Conservation (phyloP, 30 jellyfish, hydroid and myxozoan species). For the Phacellophora camtschatica region DNA sequence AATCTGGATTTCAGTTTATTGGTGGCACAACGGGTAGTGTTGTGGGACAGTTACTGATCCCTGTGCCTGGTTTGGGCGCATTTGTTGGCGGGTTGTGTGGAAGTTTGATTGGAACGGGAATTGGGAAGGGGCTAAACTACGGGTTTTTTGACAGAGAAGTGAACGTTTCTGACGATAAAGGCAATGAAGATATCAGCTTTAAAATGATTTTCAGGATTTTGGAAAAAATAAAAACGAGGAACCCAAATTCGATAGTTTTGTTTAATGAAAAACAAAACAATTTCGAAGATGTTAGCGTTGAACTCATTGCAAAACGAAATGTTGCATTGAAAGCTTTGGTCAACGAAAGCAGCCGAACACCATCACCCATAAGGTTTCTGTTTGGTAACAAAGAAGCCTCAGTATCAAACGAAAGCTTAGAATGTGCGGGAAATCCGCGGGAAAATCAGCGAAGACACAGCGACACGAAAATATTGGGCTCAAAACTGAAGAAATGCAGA, state of each 20-base stretch:
- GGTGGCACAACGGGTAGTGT: slow-evolving; percentile 99
- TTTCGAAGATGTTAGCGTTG: slow-evolving; percentile 45
- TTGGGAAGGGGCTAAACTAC: slow-evolving; percentile 94
- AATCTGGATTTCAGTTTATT: slow-evolving; percentile 94
- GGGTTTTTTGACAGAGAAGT: slow-evolving; percentile 67
- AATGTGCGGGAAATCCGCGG: neutral
- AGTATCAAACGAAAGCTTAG: neutral
- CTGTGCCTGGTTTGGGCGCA: slow-evolving; percentile 97
- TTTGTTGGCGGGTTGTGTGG: slow-evolving; percentile 98
- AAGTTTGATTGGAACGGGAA: slow-evolving; percentile 93
- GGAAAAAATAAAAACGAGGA: slow-evolving; percentile 16
- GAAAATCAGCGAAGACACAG: neutral
- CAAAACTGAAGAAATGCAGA: neutral
- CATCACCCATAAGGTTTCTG: neutral
- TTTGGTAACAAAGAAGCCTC: neutral
- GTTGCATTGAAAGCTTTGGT: neutral
- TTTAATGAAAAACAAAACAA: slow-evolving; percentile 45
- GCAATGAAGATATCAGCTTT: neutral
- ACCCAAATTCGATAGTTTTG: slow-evolving; percentile 41
- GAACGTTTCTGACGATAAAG: neutral
- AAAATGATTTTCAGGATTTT: slow-evolving; percentile 5
- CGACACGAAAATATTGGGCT: neutral
- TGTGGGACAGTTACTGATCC: slow-evolving; percentile 92
- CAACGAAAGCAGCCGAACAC: neutral
- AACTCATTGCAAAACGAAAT: neutral